These are phyloP conservation scores for Zapornia atra DNA, from an alignment of 2,113 vertebrate species.

Conservation along the genomic window DNA sequence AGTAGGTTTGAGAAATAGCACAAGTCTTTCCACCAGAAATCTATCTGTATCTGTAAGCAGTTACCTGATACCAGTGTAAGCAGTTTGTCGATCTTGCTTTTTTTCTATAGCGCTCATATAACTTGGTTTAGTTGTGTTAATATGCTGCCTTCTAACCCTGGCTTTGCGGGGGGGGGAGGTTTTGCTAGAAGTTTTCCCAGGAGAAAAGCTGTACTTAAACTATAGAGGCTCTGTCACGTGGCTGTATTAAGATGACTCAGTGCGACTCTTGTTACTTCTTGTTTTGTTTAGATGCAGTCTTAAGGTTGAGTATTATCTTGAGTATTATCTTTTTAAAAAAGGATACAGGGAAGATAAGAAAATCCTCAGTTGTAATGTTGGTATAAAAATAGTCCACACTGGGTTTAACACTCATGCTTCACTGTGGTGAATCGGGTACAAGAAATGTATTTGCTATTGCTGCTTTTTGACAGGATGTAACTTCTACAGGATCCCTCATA, in stretches of 20 bases:
- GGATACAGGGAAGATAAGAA: background rate
- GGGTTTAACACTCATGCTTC: background rate
- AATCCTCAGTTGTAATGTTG: background rate
- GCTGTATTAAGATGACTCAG: background rate
- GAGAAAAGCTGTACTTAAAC: background rate
- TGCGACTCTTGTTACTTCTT: background rate
- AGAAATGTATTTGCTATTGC: background rate
- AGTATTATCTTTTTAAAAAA: background rate
- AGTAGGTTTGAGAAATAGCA: conserved; percentile 63
- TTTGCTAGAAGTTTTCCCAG: background rate
- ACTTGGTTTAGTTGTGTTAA: background rate
- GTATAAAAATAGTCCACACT: background rate
- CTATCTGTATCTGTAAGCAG: background rate
- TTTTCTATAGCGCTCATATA: background rate
- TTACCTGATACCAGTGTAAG: background rate
- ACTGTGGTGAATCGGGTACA: background rate
- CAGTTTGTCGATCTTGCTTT: background rate
- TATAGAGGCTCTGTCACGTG: background rate
- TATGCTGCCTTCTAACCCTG: background rate
- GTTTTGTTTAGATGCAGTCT: background rate
- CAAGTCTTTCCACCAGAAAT: background rate
- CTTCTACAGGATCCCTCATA: background rate
- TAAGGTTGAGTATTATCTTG: background rate
- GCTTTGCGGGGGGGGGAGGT: no score
- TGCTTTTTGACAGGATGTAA: background rate